Percentiles rank a stretch among this genome's conserved stretches.
phyloP scores from a whole-genome alignment of 1,140 invertebrate genomes.

The Drosophila sturtevanti region DNA sequence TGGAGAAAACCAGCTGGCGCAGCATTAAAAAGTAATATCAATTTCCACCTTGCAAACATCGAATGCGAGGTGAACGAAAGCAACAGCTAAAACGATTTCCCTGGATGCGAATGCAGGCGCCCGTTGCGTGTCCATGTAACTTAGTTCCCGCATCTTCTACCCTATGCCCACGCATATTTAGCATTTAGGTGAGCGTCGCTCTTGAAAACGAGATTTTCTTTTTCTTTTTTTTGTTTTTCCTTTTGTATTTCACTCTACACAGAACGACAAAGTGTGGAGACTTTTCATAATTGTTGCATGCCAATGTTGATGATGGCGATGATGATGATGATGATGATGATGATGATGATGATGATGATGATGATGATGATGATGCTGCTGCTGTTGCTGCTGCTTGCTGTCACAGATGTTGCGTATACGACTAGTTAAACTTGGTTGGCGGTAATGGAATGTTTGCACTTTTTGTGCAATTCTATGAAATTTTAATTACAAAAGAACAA shows the following conservation, averaged over 20 bases:
- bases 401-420: background rate
- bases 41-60: slow-evolving; percentile 75
- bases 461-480: background rate
- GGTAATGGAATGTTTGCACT: background rate
- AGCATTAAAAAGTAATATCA: slow-evolving; percentile 82
- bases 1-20: slow-evolving; percentile 70
- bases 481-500: background rate
- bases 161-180: slow-evolving; percentile 60
- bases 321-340: too few species aligned
- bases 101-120: slow-evolving; percentile 71
- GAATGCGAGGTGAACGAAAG: slow-evolving; percentile 54
- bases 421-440: background rate
- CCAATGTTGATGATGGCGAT: slow-evolving; percentile 33
- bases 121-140: slow-evolving; percentile 11
- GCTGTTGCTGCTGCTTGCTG: slow-evolving; percentile 1
- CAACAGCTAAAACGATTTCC: slow-evolving; percentile 79
- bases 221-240: background rate
- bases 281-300: slow-evolving; percentile 76
- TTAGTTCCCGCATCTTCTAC: slow-evolving; percentile 50
- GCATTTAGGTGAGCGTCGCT: slow-evolving; percentile 62
- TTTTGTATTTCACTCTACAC: slow-evolving; percentile 36
- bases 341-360: slow-evolving; percentile 25
- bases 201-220: slow-evolving; percentile 27
- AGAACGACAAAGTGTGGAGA: slow-evolving; percentile 59
- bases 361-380: slow-evolving; percentile 20